Evolutionary conservation across 53 echinoderm and acorn worm species (phyloP).

Genomic region (Antedon mediterranea): DNA sequence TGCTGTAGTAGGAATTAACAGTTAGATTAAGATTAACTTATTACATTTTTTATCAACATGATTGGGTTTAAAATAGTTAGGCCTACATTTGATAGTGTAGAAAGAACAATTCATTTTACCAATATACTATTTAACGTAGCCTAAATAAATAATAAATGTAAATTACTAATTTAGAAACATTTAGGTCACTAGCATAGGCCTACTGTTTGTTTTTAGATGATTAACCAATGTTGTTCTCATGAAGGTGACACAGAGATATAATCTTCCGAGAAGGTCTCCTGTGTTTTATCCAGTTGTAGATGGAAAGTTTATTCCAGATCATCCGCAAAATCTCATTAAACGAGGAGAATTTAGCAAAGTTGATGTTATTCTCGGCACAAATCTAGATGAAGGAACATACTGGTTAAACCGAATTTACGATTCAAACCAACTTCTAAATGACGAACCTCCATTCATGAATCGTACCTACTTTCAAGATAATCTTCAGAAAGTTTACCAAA

Average conservation of each 20-base stretch:
- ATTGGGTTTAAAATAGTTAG: no score
- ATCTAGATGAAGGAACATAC: conserved; percentile 39
- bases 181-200: no score
- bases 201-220: no score
- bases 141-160: no score
- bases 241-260: not conserved
- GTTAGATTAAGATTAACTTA: no score
- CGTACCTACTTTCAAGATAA: not conserved
- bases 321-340: conserved; percentile 20
- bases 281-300: conserved; percentile 40
- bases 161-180: no score
- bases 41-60: no score
- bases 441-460: not conserved
- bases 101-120: no score
- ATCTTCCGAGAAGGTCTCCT: not conserved
- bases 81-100: no score
- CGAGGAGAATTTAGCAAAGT: conserved; percentile 24
- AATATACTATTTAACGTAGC: no score
- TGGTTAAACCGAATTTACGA: not conserved
- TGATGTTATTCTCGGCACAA: conserved; percentile 33
- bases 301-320: conserved; percentile 31
- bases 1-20: no score
- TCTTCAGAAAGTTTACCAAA: conserved; percentile 11
- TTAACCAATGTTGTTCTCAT: not conserved
- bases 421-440: not conserved